Conservation (phyloP, 2,797 vertebrate species). For the Tamandua tetradactyla region DNA sequence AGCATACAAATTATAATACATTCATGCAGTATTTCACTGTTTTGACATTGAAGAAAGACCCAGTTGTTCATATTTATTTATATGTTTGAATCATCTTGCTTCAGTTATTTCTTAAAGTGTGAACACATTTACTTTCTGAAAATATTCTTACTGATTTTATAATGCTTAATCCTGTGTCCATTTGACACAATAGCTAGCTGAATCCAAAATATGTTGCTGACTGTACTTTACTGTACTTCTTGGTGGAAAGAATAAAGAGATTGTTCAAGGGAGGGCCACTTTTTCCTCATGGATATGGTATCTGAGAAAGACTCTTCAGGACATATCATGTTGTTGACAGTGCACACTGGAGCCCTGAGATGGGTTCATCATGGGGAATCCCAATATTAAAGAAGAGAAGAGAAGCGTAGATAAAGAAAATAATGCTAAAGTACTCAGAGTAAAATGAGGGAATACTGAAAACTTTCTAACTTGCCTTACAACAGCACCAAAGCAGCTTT, state of each 20-base stretch:
- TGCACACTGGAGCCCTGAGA: rapidly evolving
- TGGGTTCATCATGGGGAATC: neutral
- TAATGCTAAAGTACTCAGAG: neutral
- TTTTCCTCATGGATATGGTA: neutral
- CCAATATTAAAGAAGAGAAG: neutral
- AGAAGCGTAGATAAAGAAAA: too few species aligned
- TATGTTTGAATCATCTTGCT: neutral
- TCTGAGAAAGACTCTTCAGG: neutral
- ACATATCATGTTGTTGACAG: rapidly evolving
- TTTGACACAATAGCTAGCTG: neutral
- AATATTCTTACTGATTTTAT: neutral
- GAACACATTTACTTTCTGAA: neutral
- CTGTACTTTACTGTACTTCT: neutral
- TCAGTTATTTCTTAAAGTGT: neutral
- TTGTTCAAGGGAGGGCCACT: neutral
- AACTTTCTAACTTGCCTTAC: too few species aligned
- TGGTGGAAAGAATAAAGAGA: neutral
- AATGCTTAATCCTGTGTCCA: neutral
- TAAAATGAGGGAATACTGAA: neutral
- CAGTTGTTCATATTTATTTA: neutral
- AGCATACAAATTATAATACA: neutral
- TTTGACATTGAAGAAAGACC: neutral
- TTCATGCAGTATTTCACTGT: neutral
- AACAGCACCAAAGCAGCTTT: neutral
- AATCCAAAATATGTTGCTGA: neutral